Base-by-base conservation (phyloP, 2,797 vertebrate genomes). In the Siniperca undulata region DNA sequence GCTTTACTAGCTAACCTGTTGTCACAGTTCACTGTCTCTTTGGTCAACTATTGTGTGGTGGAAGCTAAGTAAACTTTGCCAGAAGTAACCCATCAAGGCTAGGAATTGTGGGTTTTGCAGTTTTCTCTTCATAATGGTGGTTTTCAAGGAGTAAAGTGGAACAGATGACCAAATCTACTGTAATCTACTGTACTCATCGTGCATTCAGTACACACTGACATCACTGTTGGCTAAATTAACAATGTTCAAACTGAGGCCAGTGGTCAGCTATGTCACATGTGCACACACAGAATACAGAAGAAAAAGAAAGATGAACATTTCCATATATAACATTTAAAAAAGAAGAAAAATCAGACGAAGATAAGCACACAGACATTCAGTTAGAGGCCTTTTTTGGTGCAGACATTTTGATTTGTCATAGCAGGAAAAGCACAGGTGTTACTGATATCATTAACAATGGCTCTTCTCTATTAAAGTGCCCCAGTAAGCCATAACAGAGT, bases 401-500 rank as follows among this genome's bases (percentile, higher is more conserved):
- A 52, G 16, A 50, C 30, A 22, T 22, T 56, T 36, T 46, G 3
- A 53, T 42, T 61, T 44, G 3, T 60, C 46, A 42, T 36, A 13
- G 20, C 36, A 36, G 30, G 30, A 40, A 38, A 72, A 56, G 38
- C 72, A 46, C 19, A 73, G 46, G 9, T 70, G 38, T 65, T 46
- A 46, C 24, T 56, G n/a, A 50, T 20, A 44, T 48, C 27, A 58
- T 68, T n/a, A 67, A 20, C 14, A 8, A 38, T 7, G 22, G 30
- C 55, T 30, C 52, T 7, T 13, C 9, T 72, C 4, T 46, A 1
- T 60, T 50, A 10, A 42, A 27, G 3, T 4, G 16, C 27, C n/a
- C 68, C 52, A 24, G 50, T n/a, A 70, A 65, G 22, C 22, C 0
- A 14, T 50, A 46, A 22, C 27, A 52, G 27, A 48, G 58, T 38